Evolutionary conservation across 2,797 vertebrate genomes (phyloP), one percentile per base, ranked within the genome.

Genomic region (Thalassophryne amazonica): DNA sequence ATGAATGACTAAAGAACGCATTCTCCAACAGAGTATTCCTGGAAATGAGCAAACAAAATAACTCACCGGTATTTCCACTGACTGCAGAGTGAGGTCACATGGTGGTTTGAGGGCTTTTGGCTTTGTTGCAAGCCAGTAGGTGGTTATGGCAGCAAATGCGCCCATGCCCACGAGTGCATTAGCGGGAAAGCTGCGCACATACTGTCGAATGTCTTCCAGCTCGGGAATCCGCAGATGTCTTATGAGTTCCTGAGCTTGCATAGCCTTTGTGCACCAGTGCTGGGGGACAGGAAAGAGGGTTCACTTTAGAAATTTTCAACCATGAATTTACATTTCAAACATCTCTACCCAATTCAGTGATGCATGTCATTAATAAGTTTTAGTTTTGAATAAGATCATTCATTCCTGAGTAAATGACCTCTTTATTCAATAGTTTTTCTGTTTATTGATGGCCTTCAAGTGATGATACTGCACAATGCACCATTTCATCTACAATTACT

Each of bases 151-250:
- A 0, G 95, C 96, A 0, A 99, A 93, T 2, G 94, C 96, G 0
- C 96, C 96, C 5, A 98, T 89, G 31, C 97, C 96, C 94, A 98
- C 91, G 22, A 99, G 86, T 0, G 95, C 93, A 16, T 97, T 97
- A 19, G 93, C 92, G 0, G 95, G 95, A 20, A 99, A 84, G 25
- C 87, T 86, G 7, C 93, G 92, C 23, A 99, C 51, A 4, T 96
- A 99, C 68, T 98, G 94, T 1, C 93, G 90, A 41, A 99, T 69
- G 5, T 98, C 95, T 12, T 88, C 93, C 28, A 99, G 86, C 60
- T 99, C 97, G 6, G 95, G 95, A 54, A 98, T 86, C 42, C 95
- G 90, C 48, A 98, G 91, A 73, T 94, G 92, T 65, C 89, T 91
- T 42, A 98, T 91, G 81, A 98, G 70, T 65, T 98, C 96, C 49